Conservation (phyloP, 2,113 vertebrate genomes). For the Sinocyclocheilus anophthalmus region DNA sequence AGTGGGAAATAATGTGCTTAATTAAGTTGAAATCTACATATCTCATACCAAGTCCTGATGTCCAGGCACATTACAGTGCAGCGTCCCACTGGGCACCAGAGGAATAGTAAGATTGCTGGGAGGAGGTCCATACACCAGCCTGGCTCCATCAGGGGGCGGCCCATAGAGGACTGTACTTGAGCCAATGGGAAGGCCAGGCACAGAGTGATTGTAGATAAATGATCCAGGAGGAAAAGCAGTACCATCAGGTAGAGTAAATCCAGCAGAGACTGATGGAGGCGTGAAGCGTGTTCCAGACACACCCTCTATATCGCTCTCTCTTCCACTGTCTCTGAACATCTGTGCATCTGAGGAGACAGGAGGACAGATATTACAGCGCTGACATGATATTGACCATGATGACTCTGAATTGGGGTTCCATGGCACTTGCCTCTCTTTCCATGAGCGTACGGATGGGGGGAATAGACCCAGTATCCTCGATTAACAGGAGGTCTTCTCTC, state of each 20-base stretch:
- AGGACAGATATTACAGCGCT: not conserved
- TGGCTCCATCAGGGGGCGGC: constrained; percentile 72
- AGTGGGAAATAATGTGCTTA: no score
- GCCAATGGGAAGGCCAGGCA: constrained; percentile 62
- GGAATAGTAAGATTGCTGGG: constrained; percentile 72
- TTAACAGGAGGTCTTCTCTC: constrained; percentile 50
- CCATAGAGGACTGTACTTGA: constrained; percentile 77
- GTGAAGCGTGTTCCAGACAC: constrained; percentile 58
- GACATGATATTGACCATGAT: not conserved
- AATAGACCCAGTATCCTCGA: constrained; percentile 76
- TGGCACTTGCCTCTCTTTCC: constrained; percentile 66
- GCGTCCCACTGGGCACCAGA: constrained; percentile 72
- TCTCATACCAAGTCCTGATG: constrained; percentile 80
- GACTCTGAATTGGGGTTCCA: not conserved
- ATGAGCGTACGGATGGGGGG: constrained; percentile 64
- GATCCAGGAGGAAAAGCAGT: constrained; percentile 73
- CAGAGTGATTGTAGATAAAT: constrained; percentile 72
- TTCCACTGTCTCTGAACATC: constrained; percentile 62
- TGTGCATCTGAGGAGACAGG: not conserved
- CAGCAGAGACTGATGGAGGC: constrained; percentile 71
- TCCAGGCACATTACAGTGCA: constrained; percentile 81
- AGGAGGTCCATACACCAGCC: constrained; percentile 73
- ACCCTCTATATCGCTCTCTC: constrained; percentile 62
- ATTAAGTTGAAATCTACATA: not conserved
- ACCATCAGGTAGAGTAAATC: constrained; percentile 79